A percentile compares a stretch with the other conserved stretches of the same genome.
Conservation (phyloP, 2,797 vertebrate genomes). For the Diceros bicornis region DNA sequence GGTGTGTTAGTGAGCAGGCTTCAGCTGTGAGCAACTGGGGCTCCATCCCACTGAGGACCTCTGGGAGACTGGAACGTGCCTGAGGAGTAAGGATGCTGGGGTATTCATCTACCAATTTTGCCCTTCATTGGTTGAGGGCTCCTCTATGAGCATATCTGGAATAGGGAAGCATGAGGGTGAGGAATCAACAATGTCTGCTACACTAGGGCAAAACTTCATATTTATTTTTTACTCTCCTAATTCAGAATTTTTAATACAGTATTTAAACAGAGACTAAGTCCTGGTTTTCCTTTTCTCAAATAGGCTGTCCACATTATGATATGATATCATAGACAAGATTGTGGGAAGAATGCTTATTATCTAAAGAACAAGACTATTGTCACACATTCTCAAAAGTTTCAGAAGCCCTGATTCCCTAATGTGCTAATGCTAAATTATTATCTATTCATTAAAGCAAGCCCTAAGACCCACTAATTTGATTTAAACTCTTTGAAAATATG, state of each 20-base stretch:
- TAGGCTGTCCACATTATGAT: background rate
- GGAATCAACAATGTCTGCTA: background rate
- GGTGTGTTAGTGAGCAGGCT: background rate
- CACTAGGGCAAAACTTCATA: background rate
- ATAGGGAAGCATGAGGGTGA: background rate
- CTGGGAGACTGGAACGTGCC: background rate
- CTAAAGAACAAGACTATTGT: slow-evolving; percentile 58
- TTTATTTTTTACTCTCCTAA: background rate
- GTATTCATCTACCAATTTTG: background rate
- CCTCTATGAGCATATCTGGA: background rate
- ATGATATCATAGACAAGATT: background rate
- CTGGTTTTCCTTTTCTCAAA: slow-evolving; percentile 6
- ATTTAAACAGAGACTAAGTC: background rate
- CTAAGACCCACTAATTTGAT: background rate
- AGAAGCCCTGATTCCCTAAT: slow-evolving; percentile 38
- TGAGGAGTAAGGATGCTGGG: background rate
- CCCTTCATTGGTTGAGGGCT: background rate
- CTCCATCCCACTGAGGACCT: background rate
- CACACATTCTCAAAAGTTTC: slow-evolving; percentile 44
- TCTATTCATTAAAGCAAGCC: slow-evolving; percentile 8
- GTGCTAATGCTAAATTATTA: background rate
- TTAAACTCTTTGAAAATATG: slow-evolving; percentile 17
- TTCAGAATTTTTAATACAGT: slow-evolving; percentile 46
- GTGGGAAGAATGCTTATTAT: slow-evolving; percentile 25
- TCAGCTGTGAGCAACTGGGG: background rate